Evolutionary conservation across 1,140 invertebrate species (phyloP), one percentile per base, ranked within the genome.

Genomic region (Tyrophagus putrescentiae): DNA sequence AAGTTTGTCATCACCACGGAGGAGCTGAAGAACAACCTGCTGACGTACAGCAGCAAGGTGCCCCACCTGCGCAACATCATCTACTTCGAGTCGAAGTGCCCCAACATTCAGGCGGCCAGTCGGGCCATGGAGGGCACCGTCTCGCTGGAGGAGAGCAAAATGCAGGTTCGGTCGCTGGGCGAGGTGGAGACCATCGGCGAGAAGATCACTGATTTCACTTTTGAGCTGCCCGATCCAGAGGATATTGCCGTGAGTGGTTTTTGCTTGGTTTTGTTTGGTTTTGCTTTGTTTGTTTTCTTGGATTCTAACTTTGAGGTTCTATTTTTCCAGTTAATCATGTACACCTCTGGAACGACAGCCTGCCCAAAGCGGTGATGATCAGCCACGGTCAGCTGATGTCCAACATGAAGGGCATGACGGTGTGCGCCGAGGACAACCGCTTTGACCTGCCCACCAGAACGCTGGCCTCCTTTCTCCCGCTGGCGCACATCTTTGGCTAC

Each of bases 401-500:
- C 32, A 87, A 87, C 4, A 79, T 95, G 67, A 84, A 88, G 67
- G 84, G 89, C 68, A 80, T 82, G 41, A 82, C 91, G 21, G 25
- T 27, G 7, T 54, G 2, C 13, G 13, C 25, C 4, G 52, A 54
- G 27, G 13, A 54, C 25, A 32, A 27, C n/a, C 13, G 27, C 21
- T 13, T 54, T 27, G 25, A 54, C 13, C 13, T 54, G 28, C 16
- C n/a, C 1, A 27, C n/a, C 3, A 66, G 67, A 52, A 58, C 68
- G 23, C 11, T 62, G 25, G 33, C 75, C 9, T 94, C 87, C 29
- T 99, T 95, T 73, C 76, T 99, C 60, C 95, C 96, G 4, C 76
- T 98, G 50, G 95, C 95, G 41, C 96, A 99, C 75, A 93, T 98
- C 1, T 85, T 97, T 66, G 96, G 98, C 74, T 76, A 98, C 32